A percentile compares a stretch with the other conserved stretches of the same genome.
Evolutionary conservation across 2,888 invertebrate species (phyloP).

Genomic region (Anodontia alba): DNA sequence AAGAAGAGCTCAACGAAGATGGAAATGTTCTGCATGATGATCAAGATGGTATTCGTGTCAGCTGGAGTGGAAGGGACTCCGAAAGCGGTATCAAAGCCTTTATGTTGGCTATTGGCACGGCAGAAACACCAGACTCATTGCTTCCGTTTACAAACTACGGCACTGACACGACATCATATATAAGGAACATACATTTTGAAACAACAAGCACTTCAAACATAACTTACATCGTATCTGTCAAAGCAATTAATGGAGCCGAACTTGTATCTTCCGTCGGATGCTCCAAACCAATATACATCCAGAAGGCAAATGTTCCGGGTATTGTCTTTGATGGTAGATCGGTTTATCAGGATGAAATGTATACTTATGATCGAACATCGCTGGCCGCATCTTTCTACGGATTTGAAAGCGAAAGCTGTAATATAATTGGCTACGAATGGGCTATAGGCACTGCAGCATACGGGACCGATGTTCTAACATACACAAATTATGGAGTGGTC

Average conservation of each 20-base stretch:
- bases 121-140: conserved; percentile 15
- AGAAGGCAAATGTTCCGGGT: conserved; percentile 68
- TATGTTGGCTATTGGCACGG: conserved; percentile 61
- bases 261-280: conserved; percentile 41
- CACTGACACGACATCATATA: conserved; percentile 37
- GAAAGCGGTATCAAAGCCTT: conserved; percentile 65
- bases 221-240: conserved; percentile 57
- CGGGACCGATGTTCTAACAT: conserved; percentile 61
- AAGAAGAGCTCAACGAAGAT: conserved; percentile 66
- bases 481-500: conserved; percentile 64
- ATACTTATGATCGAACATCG: conserved; percentile 58
- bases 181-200: conserved; percentile 52
- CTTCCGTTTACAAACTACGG: conserved; percentile 39
- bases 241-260: conserved; percentile 66
- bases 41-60: conserved; percentile 58
- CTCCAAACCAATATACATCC: conserved; percentile 59
- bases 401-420: conserved; percentile 70
- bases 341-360: conserved; percentile 58
- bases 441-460: conserved; percentile 64
- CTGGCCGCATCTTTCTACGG: conserved; percentile 67
- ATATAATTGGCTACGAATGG: conserved; percentile 70
- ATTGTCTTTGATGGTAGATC: conserved; percentile 69
- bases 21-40: conserved; percentile 64
- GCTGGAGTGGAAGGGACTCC: conserved; percentile 63
- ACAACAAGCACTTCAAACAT: conserved; percentile 19